Conservation (phyloP, 2,113 vertebrate species). For the Lota lota region DNA sequence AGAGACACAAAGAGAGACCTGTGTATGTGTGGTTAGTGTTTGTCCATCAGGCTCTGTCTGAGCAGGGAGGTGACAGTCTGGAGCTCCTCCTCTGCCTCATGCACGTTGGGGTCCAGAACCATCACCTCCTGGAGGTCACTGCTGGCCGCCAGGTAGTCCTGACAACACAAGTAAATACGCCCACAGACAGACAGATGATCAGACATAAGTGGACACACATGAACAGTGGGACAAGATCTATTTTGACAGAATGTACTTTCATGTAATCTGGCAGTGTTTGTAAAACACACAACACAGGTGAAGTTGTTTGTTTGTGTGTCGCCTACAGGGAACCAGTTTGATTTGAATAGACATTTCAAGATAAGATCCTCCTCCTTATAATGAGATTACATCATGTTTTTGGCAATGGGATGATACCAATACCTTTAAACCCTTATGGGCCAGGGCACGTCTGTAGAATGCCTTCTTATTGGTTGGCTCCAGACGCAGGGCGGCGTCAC, state of each 20-base stretch:
- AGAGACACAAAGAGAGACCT: slow-evolving; percentile 34
- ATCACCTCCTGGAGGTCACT: slow-evolving; percentile 86
- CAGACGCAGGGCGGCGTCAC: slow-evolving; percentile 82
- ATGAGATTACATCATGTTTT: background rate
- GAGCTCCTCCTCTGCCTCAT: slow-evolving; percentile 84
- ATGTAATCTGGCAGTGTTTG: too few relatives aligned
- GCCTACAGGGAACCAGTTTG: too few relatives aligned
- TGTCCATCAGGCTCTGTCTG: slow-evolving; percentile 57
- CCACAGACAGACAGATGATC: background rate
- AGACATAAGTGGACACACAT: background rate
- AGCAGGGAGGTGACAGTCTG: slow-evolving; percentile 77
- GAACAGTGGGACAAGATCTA: background rate
- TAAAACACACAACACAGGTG: background rate
- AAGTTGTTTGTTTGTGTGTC: too few relatives aligned
- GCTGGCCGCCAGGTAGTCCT: slow-evolving; percentile 87
- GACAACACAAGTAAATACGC: background rate
- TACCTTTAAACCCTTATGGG: slow-evolving; percentile 91
- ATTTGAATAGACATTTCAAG: too few relatives aligned
- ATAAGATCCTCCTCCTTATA: background rate
- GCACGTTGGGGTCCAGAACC: slow-evolving; percentile 78
- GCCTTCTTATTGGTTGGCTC: slow-evolving; percentile 88
- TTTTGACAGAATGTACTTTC: background rate
- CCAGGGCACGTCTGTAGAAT: slow-evolving; percentile 88
- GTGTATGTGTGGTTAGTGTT: slow-evolving; percentile 53
- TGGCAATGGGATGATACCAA: background rate